Evolutionary conservation across 2,888 invertebrate genomes (phyloP).

Genomic region (Pseudanteris insignis): DNA sequence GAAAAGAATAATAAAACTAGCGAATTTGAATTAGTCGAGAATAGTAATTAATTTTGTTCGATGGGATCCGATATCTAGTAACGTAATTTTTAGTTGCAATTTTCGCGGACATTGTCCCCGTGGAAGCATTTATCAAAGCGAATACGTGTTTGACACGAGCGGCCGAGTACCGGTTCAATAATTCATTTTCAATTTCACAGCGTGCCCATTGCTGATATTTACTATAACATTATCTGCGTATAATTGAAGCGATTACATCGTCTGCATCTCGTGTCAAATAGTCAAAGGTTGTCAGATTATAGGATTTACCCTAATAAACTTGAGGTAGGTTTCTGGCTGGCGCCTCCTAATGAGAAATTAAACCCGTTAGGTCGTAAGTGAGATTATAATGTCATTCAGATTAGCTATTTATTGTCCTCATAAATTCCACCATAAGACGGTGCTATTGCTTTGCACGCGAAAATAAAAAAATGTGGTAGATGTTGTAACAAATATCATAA

Average conservation of each 20-base stretch:
- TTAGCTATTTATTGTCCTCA: conserved; percentile 37
- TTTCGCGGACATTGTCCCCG: neutral
- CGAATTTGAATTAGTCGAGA: too few relatives aligned
- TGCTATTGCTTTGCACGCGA: too few relatives aligned
- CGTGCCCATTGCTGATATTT: conserved; percentile 17
- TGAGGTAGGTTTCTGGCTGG: conserved; percentile 26
- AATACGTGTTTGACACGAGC: conserved; percentile 4
- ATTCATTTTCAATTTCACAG: conserved; percentile 32
- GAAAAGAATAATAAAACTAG: too few relatives aligned
- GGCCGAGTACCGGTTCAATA: conserved; percentile 11
- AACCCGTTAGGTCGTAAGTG: conserved; percentile 40
- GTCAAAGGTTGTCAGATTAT: conserved; percentile 39
- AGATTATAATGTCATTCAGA: conserved; percentile 37
- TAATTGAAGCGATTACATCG: conserved; percentile 29
- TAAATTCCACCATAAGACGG: conserved; percentile 25
- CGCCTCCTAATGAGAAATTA: conserved; percentile 38
- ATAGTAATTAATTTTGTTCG: too few relatives aligned
- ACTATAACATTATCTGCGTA: conserved; percentile 23
- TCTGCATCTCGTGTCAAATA: conserved; percentile 27
- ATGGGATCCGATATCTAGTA: too few relatives aligned
- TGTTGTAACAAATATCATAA: conserved; percentile 7
- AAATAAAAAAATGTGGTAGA: too few relatives aligned
- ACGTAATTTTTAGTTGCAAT: conserved; percentile 1
- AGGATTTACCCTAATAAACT: conserved; percentile 36
- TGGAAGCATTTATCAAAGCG: conserved; percentile 14